Evolutionary conservation across 2,888 invertebrate genomes (phyloP), one percentile per base, ranked within the genome.

Genomic region (Drosophila mimetica): DNA sequence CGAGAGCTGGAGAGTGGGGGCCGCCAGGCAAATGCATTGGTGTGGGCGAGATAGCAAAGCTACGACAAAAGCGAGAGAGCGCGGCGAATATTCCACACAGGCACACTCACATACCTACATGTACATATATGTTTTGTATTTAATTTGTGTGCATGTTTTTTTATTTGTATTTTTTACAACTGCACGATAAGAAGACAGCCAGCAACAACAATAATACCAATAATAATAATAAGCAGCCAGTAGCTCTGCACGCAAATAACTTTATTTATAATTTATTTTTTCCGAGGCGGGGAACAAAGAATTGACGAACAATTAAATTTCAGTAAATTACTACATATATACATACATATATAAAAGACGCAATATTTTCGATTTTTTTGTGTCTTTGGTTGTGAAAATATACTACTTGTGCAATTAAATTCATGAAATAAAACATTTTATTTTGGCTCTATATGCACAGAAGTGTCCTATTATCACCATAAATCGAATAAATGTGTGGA

Each of bases 161-260:
- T 48, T 46, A 28, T 48, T 41, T 50, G 51, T 52, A n/a, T 52
- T 71, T 71, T 72, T 64, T 55, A 72, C 73, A 66, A 72, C 54
- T 60, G 54, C 66, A 72, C 59, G 72, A 72, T 72, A 72, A 72
- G 67, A 66, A 59, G 50, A 58, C 52, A 48, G 48, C 44, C 48
- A 53, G 50, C 48, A 67, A 16, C 28, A 64, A 58, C 50, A 63
- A 51, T 9, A 25, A 25, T 5, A 44, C 9, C 47, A 54, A 44
- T 51, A 69, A 11, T 52, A 69, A 50, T 65, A 66, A 57, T 30
- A 57, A 20, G 53, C 70, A 47, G 47, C 14, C 71, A 70, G 71
- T 52, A 61, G 73, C 48, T 22, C 14, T 54, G 50, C 57, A 72
- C 59, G 51, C 58, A 72, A 65, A 57, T 55, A 42, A 47, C 42